Evolutionary conservation across 2,113 vertebrate species (phyloP).

Genomic region (Nematolebias whitei): DNA sequence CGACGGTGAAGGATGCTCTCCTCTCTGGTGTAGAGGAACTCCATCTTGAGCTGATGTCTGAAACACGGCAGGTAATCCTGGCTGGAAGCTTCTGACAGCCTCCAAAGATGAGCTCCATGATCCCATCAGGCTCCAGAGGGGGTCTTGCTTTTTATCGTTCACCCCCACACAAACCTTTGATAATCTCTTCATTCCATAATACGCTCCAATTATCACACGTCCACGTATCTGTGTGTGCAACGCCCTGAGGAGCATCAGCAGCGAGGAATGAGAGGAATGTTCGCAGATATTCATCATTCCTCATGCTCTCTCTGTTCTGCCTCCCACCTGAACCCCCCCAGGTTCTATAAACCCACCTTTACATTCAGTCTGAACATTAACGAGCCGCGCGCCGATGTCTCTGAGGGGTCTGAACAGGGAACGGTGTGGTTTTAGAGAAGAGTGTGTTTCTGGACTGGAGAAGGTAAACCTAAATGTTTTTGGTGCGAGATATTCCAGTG

Average conservation of each 20-base stretch:
- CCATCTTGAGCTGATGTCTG: no score
- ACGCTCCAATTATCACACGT: not conserved
- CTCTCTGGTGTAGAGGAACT: no score
- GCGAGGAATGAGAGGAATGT: slow-evolving; percentile 56
- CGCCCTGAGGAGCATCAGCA: not conserved
- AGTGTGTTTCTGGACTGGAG: no score
- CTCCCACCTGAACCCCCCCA: slow-evolving; percentile 48
- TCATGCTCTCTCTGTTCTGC: slow-evolving; percentile 19
- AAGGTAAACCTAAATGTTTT: no score
- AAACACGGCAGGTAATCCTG: no score
- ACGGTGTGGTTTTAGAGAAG: no score
- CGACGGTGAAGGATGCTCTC: no score
- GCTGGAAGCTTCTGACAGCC: not conserved
- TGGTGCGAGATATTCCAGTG: no score
- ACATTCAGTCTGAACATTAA: no score
- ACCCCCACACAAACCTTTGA: not conserved
- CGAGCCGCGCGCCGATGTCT: no score
- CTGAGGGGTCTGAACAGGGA: no score
- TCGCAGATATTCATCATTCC: slow-evolving; percentile 47
- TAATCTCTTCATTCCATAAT: not conserved
- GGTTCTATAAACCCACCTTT: no score
- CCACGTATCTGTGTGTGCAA: not conserved
- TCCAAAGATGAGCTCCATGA: slow-evolving; percentile 9
- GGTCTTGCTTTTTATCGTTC: not conserved
- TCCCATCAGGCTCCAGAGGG: not conserved